These are phyloP conservation scores for Leptopilina syphax DNA, from an alignment of 2,888 invertebrate genomes.

Conservation along the genomic window DNA sequence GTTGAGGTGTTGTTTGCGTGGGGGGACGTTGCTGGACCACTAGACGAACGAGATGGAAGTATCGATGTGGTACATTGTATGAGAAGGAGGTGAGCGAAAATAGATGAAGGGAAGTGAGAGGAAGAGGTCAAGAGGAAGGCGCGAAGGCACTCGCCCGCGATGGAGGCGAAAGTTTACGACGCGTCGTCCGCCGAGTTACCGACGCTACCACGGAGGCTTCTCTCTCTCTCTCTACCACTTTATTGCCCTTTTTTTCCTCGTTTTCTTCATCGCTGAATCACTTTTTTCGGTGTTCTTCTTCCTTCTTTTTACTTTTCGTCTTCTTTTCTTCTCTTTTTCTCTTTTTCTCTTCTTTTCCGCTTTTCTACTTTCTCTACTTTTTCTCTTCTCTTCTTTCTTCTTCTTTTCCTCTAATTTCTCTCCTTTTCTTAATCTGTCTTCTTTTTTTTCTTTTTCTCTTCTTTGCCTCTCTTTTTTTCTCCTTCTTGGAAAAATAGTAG, in stretches of 20 bases:
- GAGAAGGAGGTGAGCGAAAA: constrained; percentile 35
- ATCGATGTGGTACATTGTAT: constrained; percentile 36
- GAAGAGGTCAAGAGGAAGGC: constrained; percentile 42
- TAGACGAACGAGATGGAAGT: constrained; percentile 23
- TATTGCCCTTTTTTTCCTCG: neutral
- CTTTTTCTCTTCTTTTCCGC: neutral
- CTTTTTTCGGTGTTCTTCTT: neutral
- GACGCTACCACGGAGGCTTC: constrained; percentile 70
- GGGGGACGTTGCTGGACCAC: constrained; percentile 63
- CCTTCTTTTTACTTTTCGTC: neutral
- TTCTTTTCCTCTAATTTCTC: too few species aligned
- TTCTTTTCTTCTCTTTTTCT: neutral
- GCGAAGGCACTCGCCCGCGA: constrained; percentile 68
- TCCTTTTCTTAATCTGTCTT: too few species aligned
- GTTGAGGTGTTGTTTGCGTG: constrained; percentile 57
- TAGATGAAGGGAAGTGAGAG: constrained; percentile 34
- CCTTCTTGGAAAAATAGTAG: too few species aligned
- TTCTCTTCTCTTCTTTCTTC: neutral
- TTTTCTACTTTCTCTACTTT: neutral
- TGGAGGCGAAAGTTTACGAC: constrained; percentile 75
- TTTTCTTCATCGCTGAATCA: neutral
- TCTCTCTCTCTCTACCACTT: constrained; percentile 34
- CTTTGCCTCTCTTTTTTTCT: too few species aligned
- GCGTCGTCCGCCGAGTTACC: constrained; percentile 72
- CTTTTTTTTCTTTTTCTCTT: too few species aligned